These are phyloP conservation scores for Corythornis madagascariensis DNA, from an alignment of 2,113 vertebrate species.

Conservation along the genomic window DNA sequence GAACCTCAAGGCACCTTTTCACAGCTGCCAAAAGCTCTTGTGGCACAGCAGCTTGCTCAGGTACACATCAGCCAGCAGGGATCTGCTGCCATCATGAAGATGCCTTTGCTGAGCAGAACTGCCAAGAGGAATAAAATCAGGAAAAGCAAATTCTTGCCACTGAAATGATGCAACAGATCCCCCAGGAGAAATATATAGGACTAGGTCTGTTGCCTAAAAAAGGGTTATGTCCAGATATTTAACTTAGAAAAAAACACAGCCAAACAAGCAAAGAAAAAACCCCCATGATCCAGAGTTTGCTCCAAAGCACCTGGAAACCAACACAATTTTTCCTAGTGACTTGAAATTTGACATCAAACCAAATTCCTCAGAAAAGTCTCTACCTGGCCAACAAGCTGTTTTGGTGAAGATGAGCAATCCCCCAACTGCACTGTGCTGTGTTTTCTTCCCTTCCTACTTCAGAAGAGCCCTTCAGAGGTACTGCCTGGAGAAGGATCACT, in stretches of 20 bases:
- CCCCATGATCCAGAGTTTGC: not conserved
- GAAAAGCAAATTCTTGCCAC: not conserved
- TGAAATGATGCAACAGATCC: not conserved
- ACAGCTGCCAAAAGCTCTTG: not conserved
- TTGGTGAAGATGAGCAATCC: not conserved
- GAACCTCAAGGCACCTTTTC: not conserved
- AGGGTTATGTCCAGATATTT: not conserved
- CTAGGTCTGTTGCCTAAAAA: not conserved
- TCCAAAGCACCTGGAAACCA: not conserved
- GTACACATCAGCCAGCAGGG: not conserved
- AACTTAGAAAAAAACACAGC: not conserved
- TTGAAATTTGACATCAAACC: not conserved
- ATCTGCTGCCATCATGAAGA: not conserved
- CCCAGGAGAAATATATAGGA: not conserved
- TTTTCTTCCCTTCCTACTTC: not conserved
- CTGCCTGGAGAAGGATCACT: not conserved
- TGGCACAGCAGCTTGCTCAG: not conserved
- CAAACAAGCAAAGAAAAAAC: not conserved
- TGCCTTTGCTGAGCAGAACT: not conserved
- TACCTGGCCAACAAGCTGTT: not conserved
- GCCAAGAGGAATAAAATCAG: not conserved
- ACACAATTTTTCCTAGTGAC: not conserved
- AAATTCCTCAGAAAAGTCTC: not conserved
- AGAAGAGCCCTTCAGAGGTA: not conserved
- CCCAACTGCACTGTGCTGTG: not conserved